A percentile compares a stretch with the other conserved stretches of the same genome.
phyloP scores from a whole-genome alignment of 2,888 invertebrate species.

The Pogonocherus hispidulus region DNA sequence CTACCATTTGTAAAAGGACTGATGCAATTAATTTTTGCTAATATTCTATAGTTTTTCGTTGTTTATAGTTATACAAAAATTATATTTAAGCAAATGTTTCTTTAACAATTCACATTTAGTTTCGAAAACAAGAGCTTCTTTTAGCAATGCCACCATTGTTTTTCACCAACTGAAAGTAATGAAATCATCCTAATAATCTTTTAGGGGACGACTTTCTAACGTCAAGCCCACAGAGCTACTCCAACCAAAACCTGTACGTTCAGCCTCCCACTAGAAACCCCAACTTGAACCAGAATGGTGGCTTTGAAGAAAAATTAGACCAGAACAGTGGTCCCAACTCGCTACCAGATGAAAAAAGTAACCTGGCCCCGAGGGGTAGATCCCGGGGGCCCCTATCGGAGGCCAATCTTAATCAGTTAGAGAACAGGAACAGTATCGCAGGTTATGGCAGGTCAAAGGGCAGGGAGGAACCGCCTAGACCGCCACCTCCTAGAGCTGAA shows the following conservation, averaged over 20 bases:
- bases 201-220: constrained; percentile 67
- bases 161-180: too few species aligned
- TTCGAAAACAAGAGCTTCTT: too few species aligned
- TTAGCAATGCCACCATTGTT: too few species aligned
- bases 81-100: too few species aligned
- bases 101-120: too few species aligned
- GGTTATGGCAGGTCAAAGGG: constrained; percentile 66
- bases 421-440: constrained; percentile 70
- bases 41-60: too few species aligned
- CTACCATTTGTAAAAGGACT: too few species aligned
- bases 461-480: constrained; percentile 85
- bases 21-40: too few species aligned
- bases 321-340: constrained; percentile 57
- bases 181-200: constrained; percentile 10
- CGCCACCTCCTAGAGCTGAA: constrained; percentile 89
- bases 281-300: constrained; percentile 65
- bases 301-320: constrained; percentile 63
- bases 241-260: constrained; percentile 92
- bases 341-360: constrained; percentile 76
- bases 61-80: too few species aligned
- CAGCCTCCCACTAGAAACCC: constrained; percentile 85
- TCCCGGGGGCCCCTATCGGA: constrained; percentile 77
- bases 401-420: constrained; percentile 74
- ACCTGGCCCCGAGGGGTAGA: constrained; percentile 76
- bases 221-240: constrained; percentile 74